Conservation (phyloP, 1,140 invertebrate species). For the Pectinophora gossypiella region DNA sequence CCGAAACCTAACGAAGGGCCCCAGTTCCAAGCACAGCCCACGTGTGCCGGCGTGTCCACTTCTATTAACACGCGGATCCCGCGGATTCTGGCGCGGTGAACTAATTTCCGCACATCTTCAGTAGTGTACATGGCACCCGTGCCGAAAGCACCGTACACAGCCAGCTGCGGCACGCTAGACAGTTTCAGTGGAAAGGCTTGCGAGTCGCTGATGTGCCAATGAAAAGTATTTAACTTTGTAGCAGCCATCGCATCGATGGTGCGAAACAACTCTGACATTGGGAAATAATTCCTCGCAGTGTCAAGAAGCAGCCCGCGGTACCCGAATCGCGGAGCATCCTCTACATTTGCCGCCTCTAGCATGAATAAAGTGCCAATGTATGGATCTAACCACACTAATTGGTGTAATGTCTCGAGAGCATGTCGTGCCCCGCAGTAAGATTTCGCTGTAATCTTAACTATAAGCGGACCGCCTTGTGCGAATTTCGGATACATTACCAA, state of each 20-base stretch:
- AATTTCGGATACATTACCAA: slow-evolving; percentile 75
- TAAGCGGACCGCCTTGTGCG: slow-evolving; percentile 67
- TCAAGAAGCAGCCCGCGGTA: slow-evolving; percentile 86
- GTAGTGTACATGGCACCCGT: slow-evolving; percentile 79
- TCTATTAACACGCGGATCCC: slow-evolving; percentile 84
- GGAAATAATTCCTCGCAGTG: slow-evolving; percentile 84
- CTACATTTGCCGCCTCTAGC: slow-evolving; percentile 74
- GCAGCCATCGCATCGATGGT: slow-evolving; percentile 85
- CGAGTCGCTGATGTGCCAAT: slow-evolving; percentile 88
- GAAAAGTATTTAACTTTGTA: slow-evolving; percentile 88
- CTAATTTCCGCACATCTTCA: slow-evolving; percentile 79
- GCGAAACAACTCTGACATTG: slow-evolving; percentile 78
- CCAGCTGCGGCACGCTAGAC: slow-evolving; percentile 79
- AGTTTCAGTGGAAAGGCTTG: slow-evolving; percentile 87
- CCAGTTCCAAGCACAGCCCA: slow-evolving; percentile 86
- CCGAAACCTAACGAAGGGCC: slow-evolving; percentile 77
- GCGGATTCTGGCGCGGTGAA: slow-evolving; percentile 78
- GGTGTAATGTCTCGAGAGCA: slow-evolving; percentile 85
- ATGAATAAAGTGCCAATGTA: slow-evolving; percentile 75
- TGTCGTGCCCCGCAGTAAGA: slow-evolving; percentile 86
- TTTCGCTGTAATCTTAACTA: slow-evolving; percentile 78
- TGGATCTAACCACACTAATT: slow-evolving; percentile 84
- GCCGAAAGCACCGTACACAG: slow-evolving; percentile 82
- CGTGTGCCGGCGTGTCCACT: slow-evolving; percentile 86
- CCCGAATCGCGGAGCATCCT: slow-evolving; percentile 76